Conservation (phyloP, 2,113 vertebrate species). For the Embiotoca jacksoni region DNA sequence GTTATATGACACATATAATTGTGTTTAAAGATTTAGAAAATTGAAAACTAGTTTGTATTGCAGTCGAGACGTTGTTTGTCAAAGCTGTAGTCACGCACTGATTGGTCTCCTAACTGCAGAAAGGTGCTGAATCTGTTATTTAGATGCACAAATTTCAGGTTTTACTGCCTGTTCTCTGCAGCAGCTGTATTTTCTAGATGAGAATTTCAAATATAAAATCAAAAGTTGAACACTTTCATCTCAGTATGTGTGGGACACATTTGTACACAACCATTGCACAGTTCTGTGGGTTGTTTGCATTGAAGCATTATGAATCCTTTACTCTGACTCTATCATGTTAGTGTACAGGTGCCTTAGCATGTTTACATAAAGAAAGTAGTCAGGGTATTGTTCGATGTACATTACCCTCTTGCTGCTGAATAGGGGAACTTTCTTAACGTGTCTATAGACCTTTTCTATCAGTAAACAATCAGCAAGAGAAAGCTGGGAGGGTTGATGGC, state of each 20-base stretch:
- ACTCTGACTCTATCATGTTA: not conserved
- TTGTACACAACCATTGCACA: not conserved
- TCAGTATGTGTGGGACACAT: not conserved
- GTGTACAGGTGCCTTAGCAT: not conserved
- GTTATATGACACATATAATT: not conserved
- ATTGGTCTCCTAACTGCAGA: not conserved
- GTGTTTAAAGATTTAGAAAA: not conserved
- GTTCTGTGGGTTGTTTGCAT: not conserved
- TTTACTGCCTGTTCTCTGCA: not conserved
- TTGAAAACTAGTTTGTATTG: not conserved
- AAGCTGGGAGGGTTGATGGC: constrained; percentile 17
- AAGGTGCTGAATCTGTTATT: not conserved
- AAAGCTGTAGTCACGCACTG: not conserved
- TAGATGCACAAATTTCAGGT: not conserved
- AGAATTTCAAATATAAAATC: not conserved
- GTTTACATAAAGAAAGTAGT: constrained; percentile 4
- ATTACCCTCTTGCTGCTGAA: not conserved
- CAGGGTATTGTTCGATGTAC: not conserved
- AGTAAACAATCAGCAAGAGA: not conserved
- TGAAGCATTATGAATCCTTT: not conserved
- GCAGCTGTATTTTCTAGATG: not conserved
- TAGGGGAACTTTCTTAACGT: not conserved
- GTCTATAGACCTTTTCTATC: constrained; percentile 2
- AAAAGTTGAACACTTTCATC: not conserved
- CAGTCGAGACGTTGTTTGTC: not conserved